Evolutionary conservation across 2,888 invertebrate species (phyloP), one percentile per base, ranked within the genome.

Genomic region (Hemicrepidius hirtus): DNA sequence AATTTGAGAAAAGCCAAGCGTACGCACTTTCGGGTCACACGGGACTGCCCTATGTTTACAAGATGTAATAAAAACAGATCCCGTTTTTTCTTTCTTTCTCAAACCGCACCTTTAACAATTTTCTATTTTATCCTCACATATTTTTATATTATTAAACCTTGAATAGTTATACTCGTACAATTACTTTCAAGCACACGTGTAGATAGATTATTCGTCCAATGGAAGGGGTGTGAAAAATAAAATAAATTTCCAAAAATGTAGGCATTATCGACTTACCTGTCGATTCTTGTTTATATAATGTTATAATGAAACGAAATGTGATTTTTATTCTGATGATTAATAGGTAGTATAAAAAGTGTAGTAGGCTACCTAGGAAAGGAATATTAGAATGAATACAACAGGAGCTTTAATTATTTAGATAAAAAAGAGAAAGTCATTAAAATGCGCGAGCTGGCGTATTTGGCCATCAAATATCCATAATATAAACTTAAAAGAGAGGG

Each of bases 401-500:
- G 21, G 20, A 12, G 28, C 16, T 59, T 35, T 68, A 68, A 68
- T 68, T 60, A 60, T 49, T 60, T 60, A 24, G 49, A 35, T 21
- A 68, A 57, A 32, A 46, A 68, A 68, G n/a, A 63, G 57, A 41
- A 70, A 55, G 37, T 46, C 57, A 49, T 70, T 70, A 70, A 63
- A 63, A 70, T 70, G 63, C 70, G 21, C 46, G 64, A 64, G 53
- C 21, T 41, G 21, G 32, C 70, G 70, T 59, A 70, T 64, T 57
- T 70, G 46, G 64, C 64, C 55, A 67, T 71, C 64, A 71, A 67
- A 71, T 57, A 66, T 71, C 68, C 72, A 63, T 68, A 72, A 72
- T 68, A 57, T 63, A 72, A 72, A 72, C 72, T 63, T 63, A 73
- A 69, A 69, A 59, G 65, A 64, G 74, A 72, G 67, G 62, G 59